Conservation (phyloP, 1,140 invertebrate genomes). For the Lepidostoma basale region DNA sequence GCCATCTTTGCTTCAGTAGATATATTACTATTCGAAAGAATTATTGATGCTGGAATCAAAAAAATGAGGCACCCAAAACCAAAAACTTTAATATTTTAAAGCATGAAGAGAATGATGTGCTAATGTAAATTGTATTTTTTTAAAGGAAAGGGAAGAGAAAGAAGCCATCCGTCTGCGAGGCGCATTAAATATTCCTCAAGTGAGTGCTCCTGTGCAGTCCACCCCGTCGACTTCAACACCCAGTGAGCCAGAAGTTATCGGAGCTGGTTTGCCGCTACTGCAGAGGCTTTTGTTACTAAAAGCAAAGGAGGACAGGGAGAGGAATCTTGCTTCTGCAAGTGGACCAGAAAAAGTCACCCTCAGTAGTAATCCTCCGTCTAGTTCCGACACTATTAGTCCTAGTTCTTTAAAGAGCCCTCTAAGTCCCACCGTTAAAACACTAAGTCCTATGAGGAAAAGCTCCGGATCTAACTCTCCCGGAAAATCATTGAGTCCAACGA, state of each 20-base stretch:
- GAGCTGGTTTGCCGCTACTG: slow-evolving; percentile 75
- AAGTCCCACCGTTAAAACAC: slow-evolving; percentile 58
- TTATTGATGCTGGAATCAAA: too few relatives aligned
- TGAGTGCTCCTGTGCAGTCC: slow-evolving; percentile 54
- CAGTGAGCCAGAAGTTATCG: slow-evolving; percentile 66
- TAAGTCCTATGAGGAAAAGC: slow-evolving; percentile 57
- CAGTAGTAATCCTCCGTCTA: slow-evolving; percentile 56
- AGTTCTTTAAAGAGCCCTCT: slow-evolving; percentile 59
- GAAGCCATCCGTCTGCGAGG: slow-evolving; percentile 58
- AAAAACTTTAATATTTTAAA: too few relatives aligned
- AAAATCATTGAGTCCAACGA: slow-evolving; percentile 57
- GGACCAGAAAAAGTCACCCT: slow-evolving; percentile 37
- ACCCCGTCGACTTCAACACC: slow-evolving; percentile 56
- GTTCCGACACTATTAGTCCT: slow-evolving; percentile 59
- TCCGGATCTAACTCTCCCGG: slow-evolving; percentile 58
- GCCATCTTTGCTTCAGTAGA: too few relatives aligned
- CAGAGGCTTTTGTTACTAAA: slow-evolving; percentile 80
- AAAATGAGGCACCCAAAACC: too few relatives aligned
- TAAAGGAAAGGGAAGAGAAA: slow-evolving; percentile 65
- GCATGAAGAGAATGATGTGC: too few relatives aligned
- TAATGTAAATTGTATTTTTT: slow-evolving; percentile 7
- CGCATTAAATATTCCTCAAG: slow-evolving; percentile 53
- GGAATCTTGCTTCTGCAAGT: slow-evolving; percentile 46
- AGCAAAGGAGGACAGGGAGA: slow-evolving; percentile 76
- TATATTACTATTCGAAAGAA: too few relatives aligned